Evolutionary conservation across 2,797 vertebrate genomes (phyloP).

Genomic region (Danionella dracula): DNA sequence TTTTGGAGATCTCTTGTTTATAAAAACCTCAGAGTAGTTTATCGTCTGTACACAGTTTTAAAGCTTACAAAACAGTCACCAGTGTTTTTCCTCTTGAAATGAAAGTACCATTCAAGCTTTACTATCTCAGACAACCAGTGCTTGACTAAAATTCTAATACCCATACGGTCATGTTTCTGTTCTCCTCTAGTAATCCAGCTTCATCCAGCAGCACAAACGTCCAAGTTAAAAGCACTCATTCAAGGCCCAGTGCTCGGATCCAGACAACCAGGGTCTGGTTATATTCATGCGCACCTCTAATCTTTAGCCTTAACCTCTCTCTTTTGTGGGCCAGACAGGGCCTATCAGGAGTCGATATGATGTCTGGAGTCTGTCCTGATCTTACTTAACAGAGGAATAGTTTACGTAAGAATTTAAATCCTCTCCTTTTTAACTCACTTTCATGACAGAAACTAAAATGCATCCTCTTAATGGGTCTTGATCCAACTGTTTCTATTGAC

Average conservation of each 20-base stretch:
- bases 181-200: neutral
- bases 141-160: neutral
- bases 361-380: slow-evolving; percentile 65
- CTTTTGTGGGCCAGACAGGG: slow-evolving; percentile 68
- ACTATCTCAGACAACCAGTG: slow-evolving; percentile 15
- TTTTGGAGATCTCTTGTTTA: slow-evolving; percentile 46
- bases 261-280: slow-evolving; percentile 82
- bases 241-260: slow-evolving; percentile 72
- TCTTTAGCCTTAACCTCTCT: slow-evolving; percentile 76
- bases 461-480: no score
- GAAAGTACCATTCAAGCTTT: slow-evolving; percentile 3
- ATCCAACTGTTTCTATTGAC: no score
- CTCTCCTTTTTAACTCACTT: no score
- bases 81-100: neutral
- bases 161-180: neutral
- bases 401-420: no score
- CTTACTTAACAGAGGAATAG: neutral
- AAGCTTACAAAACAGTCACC: slow-evolving; percentile 9
- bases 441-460: no score
- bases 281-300: slow-evolving; percentile 84
- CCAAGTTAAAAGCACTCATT: slow-evolving; percentile 74
- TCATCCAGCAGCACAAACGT: slow-evolving; percentile 69
- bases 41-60: slow-evolving; percentile 7
- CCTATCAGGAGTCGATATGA: slow-evolving; percentile 84
- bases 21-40: slow-evolving; percentile 42